Percentiles rank a stretch among this genome's conserved stretches.
phyloP scores from a whole-genome alignment of 2,888 invertebrate genomes.

The Volucella bombylans region DNA sequence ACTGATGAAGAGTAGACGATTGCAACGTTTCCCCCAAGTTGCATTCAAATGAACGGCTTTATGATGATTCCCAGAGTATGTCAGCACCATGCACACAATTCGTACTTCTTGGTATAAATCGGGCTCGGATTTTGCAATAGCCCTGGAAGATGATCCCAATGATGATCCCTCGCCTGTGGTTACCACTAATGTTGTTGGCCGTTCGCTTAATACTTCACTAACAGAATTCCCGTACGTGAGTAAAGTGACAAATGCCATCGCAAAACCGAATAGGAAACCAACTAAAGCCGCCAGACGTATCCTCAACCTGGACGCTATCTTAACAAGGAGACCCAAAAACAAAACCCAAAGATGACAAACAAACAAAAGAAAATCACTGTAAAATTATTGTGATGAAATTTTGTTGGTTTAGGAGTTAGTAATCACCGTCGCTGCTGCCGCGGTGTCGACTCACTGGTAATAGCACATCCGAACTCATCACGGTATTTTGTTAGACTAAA shows the following conservation, averaged over 20 bases:
- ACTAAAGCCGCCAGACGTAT: constrained; percentile 76
- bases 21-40: constrained; percentile 96
- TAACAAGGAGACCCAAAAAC: constrained; percentile 44
- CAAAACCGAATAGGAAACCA: constrained; percentile 78
- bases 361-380: constrained; percentile 16
- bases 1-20: constrained; percentile 93
- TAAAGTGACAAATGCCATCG: constrained; percentile 77
- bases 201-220: constrained; percentile 57
- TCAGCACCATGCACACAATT: constrained; percentile 97
- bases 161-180: constrained; percentile 59
- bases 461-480: constrained; percentile 70
- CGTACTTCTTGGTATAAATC: constrained; percentile 88
- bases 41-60: constrained; percentile 94
- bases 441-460: constrained; percentile 51
- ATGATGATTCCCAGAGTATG: constrained; percentile 92
- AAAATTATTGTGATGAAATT: constrained; percentile 7
- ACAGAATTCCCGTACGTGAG: constrained; percentile 72
- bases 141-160: constrained; percentile 25
- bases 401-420: not conserved
- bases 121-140: constrained; percentile 32
- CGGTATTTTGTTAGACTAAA: constrained; percentile 66
- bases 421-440: constrained; percentile 61
- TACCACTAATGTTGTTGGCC: constrained; percentile 55
- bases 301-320: constrained; percentile 58
- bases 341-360: not conserved